Evolutionary conservation across 2,888 invertebrate species (phyloP).

Genomic region (Cylloceria caligata): DNA sequence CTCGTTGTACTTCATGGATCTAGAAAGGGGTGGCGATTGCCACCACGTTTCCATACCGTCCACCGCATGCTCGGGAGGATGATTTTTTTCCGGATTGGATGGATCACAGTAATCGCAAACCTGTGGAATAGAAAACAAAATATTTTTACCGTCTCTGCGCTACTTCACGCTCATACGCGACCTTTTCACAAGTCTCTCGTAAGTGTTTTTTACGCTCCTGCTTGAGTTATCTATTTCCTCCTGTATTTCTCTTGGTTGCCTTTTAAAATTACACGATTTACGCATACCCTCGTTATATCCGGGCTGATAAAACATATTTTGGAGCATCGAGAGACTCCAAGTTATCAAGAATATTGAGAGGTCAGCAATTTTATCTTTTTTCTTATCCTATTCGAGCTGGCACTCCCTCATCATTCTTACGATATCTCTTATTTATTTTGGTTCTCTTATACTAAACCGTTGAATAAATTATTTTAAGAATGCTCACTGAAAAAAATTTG

Average conservation of each 20-base stretch:
- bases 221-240: conserved; percentile 18
- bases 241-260: background rate
- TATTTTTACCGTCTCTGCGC: conserved; percentile 19
- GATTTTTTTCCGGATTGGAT: conserved; percentile 90
- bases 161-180: conserved; percentile 28
- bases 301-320: conserved; percentile 34
- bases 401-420: conserved; percentile 22
- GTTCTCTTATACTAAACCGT: conserved; percentile 10
- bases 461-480: background rate
- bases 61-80: conserved; percentile 96
- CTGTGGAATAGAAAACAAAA: conserved; percentile 85
- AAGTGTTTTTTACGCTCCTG: conserved; percentile 23
- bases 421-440: conserved; percentile 23
- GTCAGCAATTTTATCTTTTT: conserved; percentile 75
- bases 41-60: conserved; percentile 99
- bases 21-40: conserved; percentile 99
- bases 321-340: conserved; percentile 3
- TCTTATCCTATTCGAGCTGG: conserved; percentile 31
- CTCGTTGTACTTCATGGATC: conserved; percentile 98
- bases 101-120: conserved; percentile 97
- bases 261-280: conserved; percentile 26
- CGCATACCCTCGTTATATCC: conserved; percentile 31
- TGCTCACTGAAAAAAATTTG: background rate
- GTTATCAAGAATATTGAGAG: conserved; percentile 74
- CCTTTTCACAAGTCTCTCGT: conserved; percentile 50